A percentile compares a stretch with the other conserved stretches of the same genome.
phyloP scores from a whole-genome alignment of 2,888 invertebrate species.

The Melanchra persicariae region DNA sequence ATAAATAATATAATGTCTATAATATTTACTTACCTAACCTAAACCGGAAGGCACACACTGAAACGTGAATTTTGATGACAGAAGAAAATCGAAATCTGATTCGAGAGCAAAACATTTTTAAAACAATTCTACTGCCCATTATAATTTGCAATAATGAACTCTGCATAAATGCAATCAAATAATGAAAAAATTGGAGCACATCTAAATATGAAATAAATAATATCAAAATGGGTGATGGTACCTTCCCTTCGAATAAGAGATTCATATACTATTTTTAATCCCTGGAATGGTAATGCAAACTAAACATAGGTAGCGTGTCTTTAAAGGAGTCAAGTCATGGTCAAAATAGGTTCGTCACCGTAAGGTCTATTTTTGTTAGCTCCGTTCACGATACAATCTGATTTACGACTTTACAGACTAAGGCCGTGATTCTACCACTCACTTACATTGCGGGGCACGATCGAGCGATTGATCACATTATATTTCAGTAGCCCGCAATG shows the following conservation, averaged over 20 bases:
- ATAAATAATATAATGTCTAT: slow-evolving; percentile 52
- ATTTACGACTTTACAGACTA: background rate
- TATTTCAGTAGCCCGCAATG: too few species aligned
- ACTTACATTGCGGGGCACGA: too few species aligned
- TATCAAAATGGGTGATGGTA: slow-evolving; percentile 23
- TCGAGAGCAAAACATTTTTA: background rate
- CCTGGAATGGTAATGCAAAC: slow-evolving; percentile 54
- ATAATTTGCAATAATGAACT: background rate
- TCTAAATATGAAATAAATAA: slow-evolving; percentile 10
- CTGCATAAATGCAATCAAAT: background rate
- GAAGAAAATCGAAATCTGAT: background rate
- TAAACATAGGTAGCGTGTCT: slow-evolving; percentile 15
- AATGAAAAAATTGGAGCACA: slow-evolving; percentile 9
- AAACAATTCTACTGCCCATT: background rate
- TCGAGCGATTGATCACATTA: too few species aligned
- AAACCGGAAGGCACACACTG: slow-evolving; percentile 59
- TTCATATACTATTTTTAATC: slow-evolving; percentile 50
- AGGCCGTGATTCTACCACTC: too few species aligned
- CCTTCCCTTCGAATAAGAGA: slow-evolving; percentile 53
- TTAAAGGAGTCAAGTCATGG: background rate
- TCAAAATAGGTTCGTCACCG: too few species aligned
- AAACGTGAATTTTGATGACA: slow-evolving; percentile 27
- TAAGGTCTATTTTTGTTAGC: too few species aligned
- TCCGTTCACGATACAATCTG: too few species aligned
- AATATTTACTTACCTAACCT: slow-evolving; percentile 51